phyloP scores from a whole-genome alignment of 2,888 invertebrate genomes.

The Scaptomyza polygonia region DNA sequence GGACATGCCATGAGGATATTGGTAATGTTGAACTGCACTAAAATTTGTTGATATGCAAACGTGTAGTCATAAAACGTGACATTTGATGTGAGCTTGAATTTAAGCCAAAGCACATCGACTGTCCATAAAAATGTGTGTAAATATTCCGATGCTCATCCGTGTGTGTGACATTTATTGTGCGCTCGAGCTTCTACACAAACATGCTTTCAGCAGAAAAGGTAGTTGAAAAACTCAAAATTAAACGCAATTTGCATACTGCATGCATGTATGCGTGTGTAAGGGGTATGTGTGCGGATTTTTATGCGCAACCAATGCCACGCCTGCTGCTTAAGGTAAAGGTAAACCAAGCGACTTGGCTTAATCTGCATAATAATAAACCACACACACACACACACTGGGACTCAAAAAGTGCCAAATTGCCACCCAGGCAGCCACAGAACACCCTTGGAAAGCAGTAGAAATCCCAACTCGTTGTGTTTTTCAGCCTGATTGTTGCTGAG shows the following conservation, averaged over 20 bases:
- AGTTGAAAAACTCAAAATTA: constrained; percentile 63
- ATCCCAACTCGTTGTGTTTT: constrained; percentile 2
- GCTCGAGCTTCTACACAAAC: constrained; percentile 7
- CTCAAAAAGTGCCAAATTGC: constrained; percentile 57
- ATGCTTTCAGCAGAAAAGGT: constrained; percentile 38
- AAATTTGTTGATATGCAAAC: constrained; percentile 64
- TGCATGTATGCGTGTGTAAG: constrained; percentile 4
- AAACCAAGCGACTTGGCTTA: constrained; percentile 65
- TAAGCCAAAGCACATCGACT: constrained; percentile 54
- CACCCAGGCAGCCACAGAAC: constrained; percentile 16
- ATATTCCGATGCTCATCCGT: constrained; percentile 8
- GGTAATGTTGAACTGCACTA: constrained; percentile 29
- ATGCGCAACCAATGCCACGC: constrained; percentile 38
- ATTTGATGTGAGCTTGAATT: constrained; percentile 64
- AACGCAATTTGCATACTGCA: constrained; percentile 68
- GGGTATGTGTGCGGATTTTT: constrained; percentile 46
- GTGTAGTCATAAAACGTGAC: constrained; percentile 75
- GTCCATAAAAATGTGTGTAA: constrained; percentile 43
- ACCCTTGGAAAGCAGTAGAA: constrained; percentile 1
- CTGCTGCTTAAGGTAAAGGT: constrained; percentile 47
- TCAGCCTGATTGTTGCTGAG: constrained; percentile 1
- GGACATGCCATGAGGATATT: constrained; percentile 21
- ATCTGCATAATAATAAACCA: constrained; percentile 79
- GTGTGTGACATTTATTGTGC: constrained; percentile 13
- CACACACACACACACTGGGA: constrained; percentile 28